Base-by-base conservation (phyloP, 2,113 vertebrate genomes). In the Thymallus thymallus region DNA sequence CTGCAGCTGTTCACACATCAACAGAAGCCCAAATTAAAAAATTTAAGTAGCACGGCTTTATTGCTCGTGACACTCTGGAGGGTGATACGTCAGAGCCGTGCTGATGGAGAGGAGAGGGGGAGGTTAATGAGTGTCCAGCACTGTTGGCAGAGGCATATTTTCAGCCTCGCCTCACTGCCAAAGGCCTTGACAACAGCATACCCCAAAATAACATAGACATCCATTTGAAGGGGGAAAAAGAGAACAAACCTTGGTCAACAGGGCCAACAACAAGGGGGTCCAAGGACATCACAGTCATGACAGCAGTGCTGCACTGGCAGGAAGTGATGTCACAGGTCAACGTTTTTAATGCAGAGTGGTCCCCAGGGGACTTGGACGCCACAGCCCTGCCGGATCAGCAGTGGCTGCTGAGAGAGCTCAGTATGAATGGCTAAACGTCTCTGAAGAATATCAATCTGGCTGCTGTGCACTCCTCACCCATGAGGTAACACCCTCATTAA, bases 1-100 rank as follows among this genome's bases (percentile, higher is more conserved):
- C 87, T 90, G 88, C 89, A 91, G 91, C 91, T 91, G 92, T 89
- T 90, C 89, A 88, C 88, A 90, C 89, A 91, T 90, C 89, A 89
- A 85, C 88, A 88, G 86, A 86, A 90, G 88, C 87, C 89, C 86
- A 89, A 92, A 93, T 91, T 89, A 91, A 90, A 92, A 89, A 82
- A 88, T 82, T 87, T 84, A 90, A 88, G 88, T 89, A 87, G 88
- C 68, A 88, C 86, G 78, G 89, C 85, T 89, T 89, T 91, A 92
- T 91, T 84, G 89, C 85, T 80, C 81, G 86, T 87, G 89, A 92
- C 88, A 90, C 87, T 88, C 82, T 58, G 78, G 86, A 84, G 84
- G 82, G 86, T 79, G 80, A 82, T 82, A 87, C 86, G 86, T 87
- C 89, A 88, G 87, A 76, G 87, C 85, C 88, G 83, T 85, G 84